Evolutionary conservation across 1,140 invertebrate species (phyloP).

Genomic region (Anastrepha obliqua): DNA sequence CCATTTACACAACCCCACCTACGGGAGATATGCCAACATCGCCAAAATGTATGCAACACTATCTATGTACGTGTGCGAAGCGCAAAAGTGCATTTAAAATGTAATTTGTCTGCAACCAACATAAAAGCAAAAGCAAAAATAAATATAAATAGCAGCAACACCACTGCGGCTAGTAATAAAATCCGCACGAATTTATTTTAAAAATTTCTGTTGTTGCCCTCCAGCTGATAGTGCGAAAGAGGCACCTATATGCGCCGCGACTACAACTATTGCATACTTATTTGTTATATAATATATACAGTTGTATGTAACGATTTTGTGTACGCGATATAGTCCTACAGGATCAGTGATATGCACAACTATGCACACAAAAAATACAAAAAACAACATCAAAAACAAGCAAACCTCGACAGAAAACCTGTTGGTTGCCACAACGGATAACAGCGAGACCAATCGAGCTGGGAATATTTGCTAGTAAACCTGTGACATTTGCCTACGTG

Average conservation of each 20-base stretch:
- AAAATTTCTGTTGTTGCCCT: slow-evolving; percentile 10
- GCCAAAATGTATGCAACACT: background rate
- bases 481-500: background rate
- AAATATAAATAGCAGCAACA: slow-evolving; percentile 15
- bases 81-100: slow-evolving; percentile 71
- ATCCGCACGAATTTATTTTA: slow-evolving; percentile 65
- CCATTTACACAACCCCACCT: background rate
- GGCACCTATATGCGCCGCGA: background rate
- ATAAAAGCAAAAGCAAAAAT: slow-evolving; percentile 26
- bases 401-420: slow-evolving; percentile 9
- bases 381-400: slow-evolving; percentile 17
- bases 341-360: slow-evolving; percentile 22
- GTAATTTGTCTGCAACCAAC: slow-evolving; percentile 71
- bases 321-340: background rate
- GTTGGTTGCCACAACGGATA: slow-evolving; percentile 43
- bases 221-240: background rate
- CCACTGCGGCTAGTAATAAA: slow-evolving; percentile 53
- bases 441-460: background rate
- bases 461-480: slow-evolving; percentile 21
- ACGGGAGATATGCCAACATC: background rate
- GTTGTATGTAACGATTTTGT: background rate
- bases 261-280: background rate
- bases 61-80: background rate
- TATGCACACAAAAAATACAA: background rate
- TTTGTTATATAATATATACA: background rate